Evolutionary conservation across 2,113 vertebrate species (phyloP), one percentile per base, ranked within the genome.

Genomic region (Lathamus discolor): DNA sequence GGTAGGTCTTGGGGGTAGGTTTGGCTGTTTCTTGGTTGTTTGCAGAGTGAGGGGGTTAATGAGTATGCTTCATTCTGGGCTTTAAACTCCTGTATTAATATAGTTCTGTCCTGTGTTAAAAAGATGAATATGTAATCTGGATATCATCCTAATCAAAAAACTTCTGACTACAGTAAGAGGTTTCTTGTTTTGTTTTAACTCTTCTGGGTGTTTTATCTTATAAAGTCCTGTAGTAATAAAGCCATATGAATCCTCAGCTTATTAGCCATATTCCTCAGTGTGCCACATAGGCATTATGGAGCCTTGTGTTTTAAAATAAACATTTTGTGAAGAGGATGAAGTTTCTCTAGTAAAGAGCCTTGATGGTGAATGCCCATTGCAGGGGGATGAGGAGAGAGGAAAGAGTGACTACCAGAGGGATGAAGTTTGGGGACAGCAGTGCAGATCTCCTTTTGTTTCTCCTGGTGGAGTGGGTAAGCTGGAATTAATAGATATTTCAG

Each of bases 191-290:
- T 86, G 49, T 85, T 78, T 84, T 49, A 83, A 81, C 74, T 93
- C 91, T 97, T 96, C 62, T 82, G 91, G 84, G 68, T 97, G 79
- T 88, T 83, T 89, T 88, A 63, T 88, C 81, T 73, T 88, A 63
- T 57, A 81, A 96, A 96, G 39, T 87, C 82, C 87, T 93, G 83
- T 84, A 91, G 93, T 95, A 93, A 95, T 81, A 90, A 95, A 97
- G 75, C 80, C 54, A 7, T 86, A 35, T 91, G 93, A 96, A 76
- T 81, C 46, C 76, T 85, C 16, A 87, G 92, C 52, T 97, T 87
- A 84, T 97, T 95, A 79, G 57, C 96, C 91, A 48, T 92, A 73
- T 76, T 93, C 59, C 62, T 87, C 84, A 61, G 83, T 73, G 76
- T 94, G 91, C 78, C 91, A 72, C 88, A 76, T 79, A 95, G 87